Base-by-base conservation (phyloP, 2,888 invertebrate genomes). In the Eristalis intricaria region DNA sequence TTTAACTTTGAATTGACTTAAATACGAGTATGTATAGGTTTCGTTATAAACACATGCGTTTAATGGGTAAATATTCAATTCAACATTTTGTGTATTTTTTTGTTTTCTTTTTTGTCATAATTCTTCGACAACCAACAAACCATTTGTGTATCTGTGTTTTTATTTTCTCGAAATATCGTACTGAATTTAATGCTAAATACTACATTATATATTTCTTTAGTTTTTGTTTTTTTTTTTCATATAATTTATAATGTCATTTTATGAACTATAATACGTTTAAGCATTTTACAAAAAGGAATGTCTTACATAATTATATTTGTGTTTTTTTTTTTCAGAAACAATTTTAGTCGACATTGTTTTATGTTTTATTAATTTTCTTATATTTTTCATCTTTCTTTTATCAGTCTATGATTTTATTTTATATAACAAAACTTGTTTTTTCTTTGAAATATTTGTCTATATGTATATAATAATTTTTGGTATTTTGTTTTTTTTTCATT, bases 321-420 rank as follows among this genome's bases (percentile, higher is more conserved):
- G n/a, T 82, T 63, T 79, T 65, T 23, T 79, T 73, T 66, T 84
- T 90, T 75, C 89, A 89, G 88, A 89, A 89, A 89, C 88, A 89
- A 83, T 80, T 23, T 60, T 76, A 83, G 70, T 80, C 82, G 79
- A 86, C 76, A 87, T 83, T 85, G 82, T 86, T 82, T 35, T 76
- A 70, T 50, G 40, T 60, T 84, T 89, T 22, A 63, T 35, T 56
- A 61, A 50, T 81, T 84, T 74, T 78, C 82, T 75, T 80, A 32
- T 32, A 32, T 79, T 43, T n/a, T 50, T 50, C 50, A 50, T 50
- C 50, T 50, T 19, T 43, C 43, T 88, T 75, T 84, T 79, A 76
- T 84, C 87, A 86, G 85, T 84, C 84, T 84, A 86, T 83, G 75
- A 88, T 86, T 83, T 85, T 82, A 77, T 84, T 85, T 82, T 78